A percentile compares a stretch with the other conserved stretches of the same genome.
These are phyloP conservation scores for Aurelia aurita DNA, from an alignment of 30 jellyfish, hydroid and myxozoan species.

Conservation along the genomic window DNA sequence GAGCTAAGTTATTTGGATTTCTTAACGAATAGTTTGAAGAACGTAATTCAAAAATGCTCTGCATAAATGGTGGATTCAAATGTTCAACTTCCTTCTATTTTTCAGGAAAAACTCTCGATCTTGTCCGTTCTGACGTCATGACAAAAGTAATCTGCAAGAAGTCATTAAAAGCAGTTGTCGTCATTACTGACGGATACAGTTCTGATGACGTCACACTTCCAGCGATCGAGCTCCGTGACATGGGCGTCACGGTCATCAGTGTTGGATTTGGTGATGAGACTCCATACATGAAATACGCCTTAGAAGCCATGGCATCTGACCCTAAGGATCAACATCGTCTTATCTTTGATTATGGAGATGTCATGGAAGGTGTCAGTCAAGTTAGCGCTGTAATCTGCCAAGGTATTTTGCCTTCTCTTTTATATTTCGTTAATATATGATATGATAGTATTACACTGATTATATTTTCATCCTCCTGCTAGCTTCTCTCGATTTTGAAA, in stretches of 20 bases:
- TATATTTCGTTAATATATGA: too few species aligned
- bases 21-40: too few species aligned
- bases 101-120: slow-evolving; percentile 93
- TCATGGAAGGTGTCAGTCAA: slow-evolving; percentile 81
- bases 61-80: too few species aligned
- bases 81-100: too few species aligned
- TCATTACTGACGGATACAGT: slow-evolving; percentile 92
- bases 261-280: slow-evolving; percentile 96
- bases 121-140: slow-evolving; percentile 87
- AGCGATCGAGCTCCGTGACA: slow-evolving; percentile 85
- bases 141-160: slow-evolving; percentile 75
- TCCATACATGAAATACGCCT: slow-evolving; percentile 88
- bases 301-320: slow-evolving; percentile 91
- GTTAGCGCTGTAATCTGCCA: slow-evolving; percentile 84
- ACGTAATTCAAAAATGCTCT: too few species aligned
- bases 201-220: slow-evolving; percentile 95
- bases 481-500: too few species aligned
- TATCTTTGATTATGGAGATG: slow-evolving; percentile 85
- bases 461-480: too few species aligned
- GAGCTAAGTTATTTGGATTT: too few species aligned
- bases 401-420: slow-evolving; percentile 66
- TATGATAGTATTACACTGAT: too few species aligned
- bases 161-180: slow-evolving; percentile 77
- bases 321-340: slow-evolving; percentile 84
- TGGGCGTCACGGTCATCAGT: slow-evolving; percentile 85